Evolutionary conservation across 2,888 invertebrate genomes (phyloP), one percentile per base, ranked within the genome.

Genomic region (Drosophila barbarae): DNA sequence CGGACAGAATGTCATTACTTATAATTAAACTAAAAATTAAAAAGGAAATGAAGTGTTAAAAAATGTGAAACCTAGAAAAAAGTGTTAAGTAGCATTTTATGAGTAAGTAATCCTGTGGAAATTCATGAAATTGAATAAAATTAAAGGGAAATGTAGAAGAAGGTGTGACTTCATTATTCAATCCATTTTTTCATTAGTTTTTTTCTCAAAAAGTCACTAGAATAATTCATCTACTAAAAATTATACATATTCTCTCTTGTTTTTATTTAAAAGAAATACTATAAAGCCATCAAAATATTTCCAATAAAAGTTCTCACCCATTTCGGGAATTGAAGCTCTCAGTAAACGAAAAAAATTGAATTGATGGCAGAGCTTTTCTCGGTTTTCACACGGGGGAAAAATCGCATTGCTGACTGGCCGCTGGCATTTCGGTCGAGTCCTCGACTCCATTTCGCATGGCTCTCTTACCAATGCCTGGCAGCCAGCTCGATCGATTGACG

Each of bases 391-490:
- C 18, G 5, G 5, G 18, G 4, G 21, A 21, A 30, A 55, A 58
- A 36, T 36, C 34, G 15, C n/a, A 18, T 18, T 39, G 56, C 21
- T 54, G 35, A 26, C n/a, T 35, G 30, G 35, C 58, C 54, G 10
- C 12, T 42, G 58, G 58, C 58, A 54, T 44, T 58, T 55, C 30
- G 13, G 9, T 9, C 13, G 12, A 36, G 13, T 58, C 21, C 30
- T 10, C 10, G 28, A 23, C 23, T 36, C 15, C 41, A 53, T 53
- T 57, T 57, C 57, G 39, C 32, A 13, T 39, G 39, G n/a, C 23
- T 10, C 36, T 35, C 26, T 26, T 36, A 35, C 55, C 23, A 41
- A 41, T 53, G 41, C 32, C 57, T 34, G 9, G 4, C 8, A 53
- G 53, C 10, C 57, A 53, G 5, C 3, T 34, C 54, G 7, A 44